phyloP scores from a whole-genome alignment of 2,113 vertebrate genomes.

The Apaloderma vittatum region DNA sequence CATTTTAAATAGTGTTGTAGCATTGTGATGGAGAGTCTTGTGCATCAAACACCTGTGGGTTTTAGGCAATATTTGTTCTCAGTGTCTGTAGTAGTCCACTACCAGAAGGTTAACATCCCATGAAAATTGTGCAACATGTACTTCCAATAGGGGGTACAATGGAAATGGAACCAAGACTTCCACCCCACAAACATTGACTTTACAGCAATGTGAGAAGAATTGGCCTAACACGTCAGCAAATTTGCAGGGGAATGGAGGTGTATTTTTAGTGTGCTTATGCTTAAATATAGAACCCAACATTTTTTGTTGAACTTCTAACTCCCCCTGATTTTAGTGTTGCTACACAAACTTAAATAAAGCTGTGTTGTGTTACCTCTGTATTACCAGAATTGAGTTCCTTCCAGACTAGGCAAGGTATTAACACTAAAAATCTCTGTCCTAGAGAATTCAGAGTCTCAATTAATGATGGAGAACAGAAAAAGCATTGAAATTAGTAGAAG shows the following conservation, averaged over 20 bases:
- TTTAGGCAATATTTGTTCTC: not conserved
- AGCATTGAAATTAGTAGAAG: not conserved
- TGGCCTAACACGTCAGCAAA: not conserved
- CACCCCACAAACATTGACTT: not conserved
- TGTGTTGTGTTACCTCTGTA: not conserved
- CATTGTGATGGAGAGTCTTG: not conserved
- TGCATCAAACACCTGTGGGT: not conserved
- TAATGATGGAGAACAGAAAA: not conserved
- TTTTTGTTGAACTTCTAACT: not conserved
- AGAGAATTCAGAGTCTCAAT: not conserved
- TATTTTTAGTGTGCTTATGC: not conserved
- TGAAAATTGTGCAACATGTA: not conserved
- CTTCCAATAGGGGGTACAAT: rapidly evolving
- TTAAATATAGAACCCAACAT: not conserved
- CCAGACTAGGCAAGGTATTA: not conserved
- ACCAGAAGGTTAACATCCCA: not conserved
- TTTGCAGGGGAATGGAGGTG: not conserved
- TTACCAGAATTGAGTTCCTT: not conserved
- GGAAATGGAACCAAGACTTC: not conserved
- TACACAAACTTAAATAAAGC: not conserved
- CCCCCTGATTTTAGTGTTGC: not conserved
- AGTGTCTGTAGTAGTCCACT: not conserved
- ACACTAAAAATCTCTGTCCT: not conserved
- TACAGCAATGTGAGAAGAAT: not conserved
- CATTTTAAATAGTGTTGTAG: not conserved